Conservation (phyloP, 2,888 invertebrate species). For the Eudasyphora cyanicolor region DNA sequence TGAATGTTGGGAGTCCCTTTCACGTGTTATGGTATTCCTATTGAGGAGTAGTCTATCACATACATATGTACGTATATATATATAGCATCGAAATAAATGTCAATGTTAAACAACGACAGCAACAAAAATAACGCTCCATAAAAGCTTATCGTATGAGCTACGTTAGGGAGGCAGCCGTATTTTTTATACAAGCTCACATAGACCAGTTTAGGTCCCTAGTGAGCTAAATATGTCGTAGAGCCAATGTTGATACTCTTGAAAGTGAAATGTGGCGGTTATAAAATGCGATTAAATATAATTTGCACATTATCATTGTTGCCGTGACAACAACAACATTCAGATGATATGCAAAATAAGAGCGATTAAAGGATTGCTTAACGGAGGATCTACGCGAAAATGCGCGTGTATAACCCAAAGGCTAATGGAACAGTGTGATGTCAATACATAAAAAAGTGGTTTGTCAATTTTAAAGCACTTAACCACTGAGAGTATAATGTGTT, state of each 20-base stretch:
- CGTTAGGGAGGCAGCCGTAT: background rate
- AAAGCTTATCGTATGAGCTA: background rate
- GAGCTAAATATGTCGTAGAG: too few species aligned
- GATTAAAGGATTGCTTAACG: background rate
- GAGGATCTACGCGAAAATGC: background rate
- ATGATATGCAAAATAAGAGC: conserved; percentile 14
- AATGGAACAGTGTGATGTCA: too few species aligned
- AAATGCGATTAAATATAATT: conserved; percentile 35
- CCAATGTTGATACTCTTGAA: background rate
- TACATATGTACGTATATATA: too few species aligned
- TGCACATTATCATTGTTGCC: conserved; percentile 18
- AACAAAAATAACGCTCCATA: background rate
- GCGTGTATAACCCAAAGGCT: background rate
- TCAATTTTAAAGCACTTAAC: too few species aligned
- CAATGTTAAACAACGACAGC: too few species aligned
- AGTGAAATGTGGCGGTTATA: conserved; percentile 6
- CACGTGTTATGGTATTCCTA: too few species aligned
- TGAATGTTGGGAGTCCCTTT: too few species aligned
- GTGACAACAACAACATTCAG: background rate
- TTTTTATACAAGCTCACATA: background rate
- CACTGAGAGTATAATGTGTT: too few species aligned
- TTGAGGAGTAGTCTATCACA: too few species aligned
- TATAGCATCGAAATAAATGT: background rate
- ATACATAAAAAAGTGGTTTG: too few species aligned
- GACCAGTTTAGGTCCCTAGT: too few species aligned